These are phyloP conservation scores for Eurytoma adleriae DNA, from an alignment of 2,888 invertebrate genomes.

Conservation along the genomic window DNA sequence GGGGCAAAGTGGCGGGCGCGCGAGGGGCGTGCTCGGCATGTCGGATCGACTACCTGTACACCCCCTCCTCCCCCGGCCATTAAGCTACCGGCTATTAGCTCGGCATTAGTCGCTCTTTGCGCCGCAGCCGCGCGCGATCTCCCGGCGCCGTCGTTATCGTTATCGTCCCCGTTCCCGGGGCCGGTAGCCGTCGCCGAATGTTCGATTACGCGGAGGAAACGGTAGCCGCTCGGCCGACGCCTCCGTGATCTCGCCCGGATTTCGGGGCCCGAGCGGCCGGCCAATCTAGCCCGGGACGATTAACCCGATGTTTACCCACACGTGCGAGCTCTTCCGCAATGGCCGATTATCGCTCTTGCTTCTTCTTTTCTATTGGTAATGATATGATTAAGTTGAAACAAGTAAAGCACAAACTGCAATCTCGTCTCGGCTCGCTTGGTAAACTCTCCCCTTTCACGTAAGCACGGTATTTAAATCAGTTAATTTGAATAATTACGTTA, in stretches of 20 bases:
- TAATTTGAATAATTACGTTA: slow-evolving; percentile 2
- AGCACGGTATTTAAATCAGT: too few relatives aligned
- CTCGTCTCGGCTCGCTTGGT: too few relatives aligned
- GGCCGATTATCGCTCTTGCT: slow-evolving; percentile 2
- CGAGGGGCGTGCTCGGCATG: slow-evolving; percentile 19
- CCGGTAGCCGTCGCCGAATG: too few relatives aligned
- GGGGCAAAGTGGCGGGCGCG: slow-evolving; percentile 32
- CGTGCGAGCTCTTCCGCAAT: slow-evolving; percentile 2
- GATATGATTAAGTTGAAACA: slow-evolving; percentile 4
- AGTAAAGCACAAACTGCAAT: too few relatives aligned
- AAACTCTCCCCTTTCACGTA: too few relatives aligned
- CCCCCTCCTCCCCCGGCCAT: slow-evolving; percentile 30
- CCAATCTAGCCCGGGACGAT: too few relatives aligned
- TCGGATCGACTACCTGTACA: slow-evolving; percentile 24
- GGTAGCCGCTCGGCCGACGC: slow-evolving; percentile 54
- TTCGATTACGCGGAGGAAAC: slow-evolving; percentile 48
- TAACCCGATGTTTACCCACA: not conserved
- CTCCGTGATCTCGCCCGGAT: slow-evolving; percentile 1
- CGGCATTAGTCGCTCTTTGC: slow-evolving; percentile 59
- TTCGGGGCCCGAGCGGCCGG: too few relatives aligned
- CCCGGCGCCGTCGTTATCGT: slow-evolving; percentile 28
- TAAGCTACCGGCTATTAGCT: slow-evolving; percentile 59
- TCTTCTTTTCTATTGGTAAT: not conserved
- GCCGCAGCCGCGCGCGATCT: not conserved
- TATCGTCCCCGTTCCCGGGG: slow-evolving; percentile 17